Percentiles rank a stretch among this genome's conserved stretches.
phyloP scores from a whole-genome alignment of 2,888 invertebrate genomes.

The Trichacis sp. region DNA sequence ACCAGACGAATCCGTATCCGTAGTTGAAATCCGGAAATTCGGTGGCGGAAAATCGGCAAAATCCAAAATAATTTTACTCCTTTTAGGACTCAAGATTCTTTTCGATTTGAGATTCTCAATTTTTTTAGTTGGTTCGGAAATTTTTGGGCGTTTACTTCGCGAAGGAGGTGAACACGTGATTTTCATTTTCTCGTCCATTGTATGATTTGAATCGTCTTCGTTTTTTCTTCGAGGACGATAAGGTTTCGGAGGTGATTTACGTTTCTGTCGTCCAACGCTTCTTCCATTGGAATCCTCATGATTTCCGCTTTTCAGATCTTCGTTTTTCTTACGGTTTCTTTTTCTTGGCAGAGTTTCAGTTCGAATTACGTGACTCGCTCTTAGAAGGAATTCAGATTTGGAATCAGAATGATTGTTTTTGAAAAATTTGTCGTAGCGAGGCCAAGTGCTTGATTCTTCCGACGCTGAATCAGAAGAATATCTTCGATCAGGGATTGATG shows the following conservation, averaged over 20 bases:
- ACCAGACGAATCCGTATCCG: slow-evolving; percentile 25
- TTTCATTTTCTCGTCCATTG: neutral
- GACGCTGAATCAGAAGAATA: neutral
- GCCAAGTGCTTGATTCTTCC: slow-evolving; percentile 24
- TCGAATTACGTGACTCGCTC: slow-evolving; percentile 15
- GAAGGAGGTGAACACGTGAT: slow-evolving; percentile 43
- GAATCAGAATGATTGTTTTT: neutral
- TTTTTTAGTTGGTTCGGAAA: slow-evolving; percentile 31
- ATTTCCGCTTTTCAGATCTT: neutral
- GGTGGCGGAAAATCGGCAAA: slow-evolving; percentile 58
- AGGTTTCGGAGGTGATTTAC: slow-evolving; percentile 19
- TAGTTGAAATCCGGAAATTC: slow-evolving; percentile 29
- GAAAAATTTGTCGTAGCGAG: slow-evolving; percentile 17
- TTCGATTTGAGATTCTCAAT: too few species aligned
- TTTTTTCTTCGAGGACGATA: slow-evolving; percentile 25
- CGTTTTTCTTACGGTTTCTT: slow-evolving; percentile 4
- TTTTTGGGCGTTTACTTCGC: slow-evolving; percentile 44
- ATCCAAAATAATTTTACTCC: slow-evolving; percentile 51
- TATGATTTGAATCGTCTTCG: neutral
- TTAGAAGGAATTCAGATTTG: slow-evolving; percentile 22
- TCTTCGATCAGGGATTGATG: slow-evolving; percentile 41
- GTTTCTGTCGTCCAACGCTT: slow-evolving; percentile 9
- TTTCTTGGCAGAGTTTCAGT: slow-evolving; percentile 5
- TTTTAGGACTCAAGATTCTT: too few species aligned
- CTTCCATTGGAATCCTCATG: neutral